phyloP scores from a whole-genome alignment of 2,113 vertebrate species.

The Callocephalon fimbriatum region DNA sequence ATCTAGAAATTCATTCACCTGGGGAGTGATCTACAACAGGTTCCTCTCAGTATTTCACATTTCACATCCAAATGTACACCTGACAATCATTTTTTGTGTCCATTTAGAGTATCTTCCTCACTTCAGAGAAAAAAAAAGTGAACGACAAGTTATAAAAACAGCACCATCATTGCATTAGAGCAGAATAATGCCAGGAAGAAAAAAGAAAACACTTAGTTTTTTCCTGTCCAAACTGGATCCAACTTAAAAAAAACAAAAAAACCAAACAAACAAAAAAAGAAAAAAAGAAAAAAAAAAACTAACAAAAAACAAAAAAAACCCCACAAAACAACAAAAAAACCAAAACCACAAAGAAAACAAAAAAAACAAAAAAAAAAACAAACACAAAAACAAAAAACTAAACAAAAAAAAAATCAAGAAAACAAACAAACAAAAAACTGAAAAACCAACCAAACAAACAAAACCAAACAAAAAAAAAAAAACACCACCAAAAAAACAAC shows the following conservation, averaged over 20 bases:
- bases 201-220: neutral
- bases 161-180: neutral
- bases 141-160: neutral
- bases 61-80: neutral
- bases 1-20: neutral
- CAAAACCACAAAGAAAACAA: too few relatives aligned
- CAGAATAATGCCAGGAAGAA: neutral
- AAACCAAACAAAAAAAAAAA: too few relatives aligned
- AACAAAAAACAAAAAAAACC: too few relatives aligned
- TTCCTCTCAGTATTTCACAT: neutral
- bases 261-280: too few relatives aligned
- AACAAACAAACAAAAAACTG: too few relatives aligned
- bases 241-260: neutral
- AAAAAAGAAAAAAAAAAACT: too few relatives aligned
- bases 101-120: neutral
- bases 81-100: neutral
- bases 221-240: neutral
- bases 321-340: too few relatives aligned
- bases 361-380: too few relatives aligned
- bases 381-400: too few relatives aligned
- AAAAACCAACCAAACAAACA: too few relatives aligned
- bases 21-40: neutral
- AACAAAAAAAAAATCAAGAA: too few relatives aligned
- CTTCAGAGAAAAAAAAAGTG: neutral
- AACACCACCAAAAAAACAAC: too few relatives aligned